Conservation (phyloP, 2,888 invertebrate species). For the Hirtodrosophila alboralis region DNA sequence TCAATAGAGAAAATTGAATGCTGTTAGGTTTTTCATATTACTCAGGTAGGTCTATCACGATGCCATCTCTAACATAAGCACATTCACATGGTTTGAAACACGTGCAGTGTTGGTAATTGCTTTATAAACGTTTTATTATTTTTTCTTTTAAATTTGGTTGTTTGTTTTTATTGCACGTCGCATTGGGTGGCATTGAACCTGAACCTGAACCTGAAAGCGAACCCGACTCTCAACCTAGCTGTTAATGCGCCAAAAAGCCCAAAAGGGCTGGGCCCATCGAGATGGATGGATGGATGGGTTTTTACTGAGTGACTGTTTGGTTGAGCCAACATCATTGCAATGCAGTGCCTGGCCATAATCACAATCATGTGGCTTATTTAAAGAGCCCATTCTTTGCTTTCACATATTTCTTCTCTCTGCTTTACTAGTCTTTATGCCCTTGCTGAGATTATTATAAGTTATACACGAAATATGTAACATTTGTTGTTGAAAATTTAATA, state of each 20-base stretch:
- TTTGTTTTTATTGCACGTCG: slow-evolving; percentile 66
- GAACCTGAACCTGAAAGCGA: slow-evolving; percentile 11
- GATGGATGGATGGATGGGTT: slow-evolving; percentile 7
- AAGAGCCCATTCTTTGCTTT: slow-evolving; percentile 72
- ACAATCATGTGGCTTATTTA: slow-evolving; percentile 54
- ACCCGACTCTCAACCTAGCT: slow-evolving; percentile 48
- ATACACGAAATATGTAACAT: too few species aligned
- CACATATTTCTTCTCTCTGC: slow-evolving; percentile 60
- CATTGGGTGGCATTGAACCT: slow-evolving; percentile 74
- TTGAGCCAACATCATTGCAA: slow-evolving; percentile 14
- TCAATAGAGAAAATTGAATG: too few species aligned
- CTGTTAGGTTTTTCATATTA: too few species aligned
- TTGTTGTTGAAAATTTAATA: too few species aligned
- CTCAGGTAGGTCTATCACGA: not conserved
- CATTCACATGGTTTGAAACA: slow-evolving; percentile 56
- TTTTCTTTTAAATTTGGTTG: slow-evolving; percentile 61
- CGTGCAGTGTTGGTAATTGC: slow-evolving; percentile 73
- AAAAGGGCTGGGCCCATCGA: slow-evolving; percentile 42
- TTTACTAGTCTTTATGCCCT: too few species aligned
- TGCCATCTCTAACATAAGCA: slow-evolving; percentile 32
- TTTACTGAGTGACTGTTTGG: slow-evolving; percentile 18
- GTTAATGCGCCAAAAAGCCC: slow-evolving; percentile 72
- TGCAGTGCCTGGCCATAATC: slow-evolving; percentile 29
- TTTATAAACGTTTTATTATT: slow-evolving; percentile 65
- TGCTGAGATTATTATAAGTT: too few species aligned